Evolutionary conservation across 2,797 vertebrate genomes (phyloP).

Genomic region (Pogoniulus pusillus): DNA sequence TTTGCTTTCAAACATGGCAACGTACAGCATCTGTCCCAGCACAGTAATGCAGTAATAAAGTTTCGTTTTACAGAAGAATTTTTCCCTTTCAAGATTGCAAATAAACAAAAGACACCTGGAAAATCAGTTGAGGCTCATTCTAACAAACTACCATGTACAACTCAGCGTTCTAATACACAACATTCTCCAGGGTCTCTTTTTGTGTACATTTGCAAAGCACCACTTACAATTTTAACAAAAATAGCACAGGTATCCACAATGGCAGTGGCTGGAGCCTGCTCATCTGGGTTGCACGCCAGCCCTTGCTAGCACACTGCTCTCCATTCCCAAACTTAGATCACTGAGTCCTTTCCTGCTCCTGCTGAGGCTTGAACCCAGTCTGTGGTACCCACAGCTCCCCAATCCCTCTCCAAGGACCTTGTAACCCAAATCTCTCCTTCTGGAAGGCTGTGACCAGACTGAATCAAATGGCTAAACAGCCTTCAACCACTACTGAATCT

Average conservation of each 20-base stretch:
- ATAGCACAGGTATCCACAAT: neutral
- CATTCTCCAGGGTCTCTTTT: neutral
- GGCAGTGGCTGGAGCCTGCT: neutral
- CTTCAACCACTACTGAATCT: neutral
- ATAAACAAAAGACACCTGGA: neutral
- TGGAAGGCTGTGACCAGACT: neutral
- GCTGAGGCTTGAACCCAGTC: neutral
- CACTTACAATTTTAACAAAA: neutral
- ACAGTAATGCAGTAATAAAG: neutral
- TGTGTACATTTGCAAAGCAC: neutral
- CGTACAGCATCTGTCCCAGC: neutral
- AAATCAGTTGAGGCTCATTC: neutral
- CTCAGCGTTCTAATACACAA: neutral
- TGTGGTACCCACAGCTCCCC: accelerated
- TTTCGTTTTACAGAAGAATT: neutral
- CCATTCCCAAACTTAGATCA: neutral
- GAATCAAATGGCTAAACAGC: neutral
- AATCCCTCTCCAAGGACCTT: accelerated
- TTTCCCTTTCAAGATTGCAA: neutral
- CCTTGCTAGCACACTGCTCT: neutral
- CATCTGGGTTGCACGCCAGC: neutral
- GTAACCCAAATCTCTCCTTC: accelerated
- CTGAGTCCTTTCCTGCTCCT: neutral
- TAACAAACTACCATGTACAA: neutral
- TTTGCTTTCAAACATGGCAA: neutral